Conservation (phyloP, 2,797 vertebrate genomes). For the Streptopelia turtur region DNA sequence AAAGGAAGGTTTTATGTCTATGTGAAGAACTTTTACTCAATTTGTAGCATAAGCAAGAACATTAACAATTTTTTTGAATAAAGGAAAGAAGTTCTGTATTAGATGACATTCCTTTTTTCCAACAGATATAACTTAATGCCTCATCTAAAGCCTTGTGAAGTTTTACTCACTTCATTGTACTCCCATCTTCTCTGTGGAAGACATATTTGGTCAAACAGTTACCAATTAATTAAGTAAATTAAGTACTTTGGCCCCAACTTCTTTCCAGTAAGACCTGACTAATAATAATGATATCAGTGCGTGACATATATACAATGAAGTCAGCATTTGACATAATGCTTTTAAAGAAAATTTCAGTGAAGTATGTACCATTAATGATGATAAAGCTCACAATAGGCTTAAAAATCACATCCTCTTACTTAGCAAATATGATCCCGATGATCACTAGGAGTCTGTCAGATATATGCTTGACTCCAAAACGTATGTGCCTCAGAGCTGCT, state of each 20-base stretch:
- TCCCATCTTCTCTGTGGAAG: conserved; percentile 33
- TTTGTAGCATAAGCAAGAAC: neutral
- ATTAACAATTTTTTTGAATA: neutral
- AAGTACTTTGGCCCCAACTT: conserved; percentile 41
- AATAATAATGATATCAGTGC: conserved; percentile 39
- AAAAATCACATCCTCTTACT: neutral
- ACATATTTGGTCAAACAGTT: conserved; percentile 46
- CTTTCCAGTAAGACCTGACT: conserved; percentile 48
- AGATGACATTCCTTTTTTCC: neutral
- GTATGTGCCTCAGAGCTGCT: neutral
- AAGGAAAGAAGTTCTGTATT: neutral
- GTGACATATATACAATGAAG: conserved; percentile 60
- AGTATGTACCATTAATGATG: conserved; percentile 9
- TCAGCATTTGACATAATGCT: conserved; percentile 42
- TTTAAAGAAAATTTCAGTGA: conserved; percentile 15
- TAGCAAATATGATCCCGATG: conserved; percentile 3
- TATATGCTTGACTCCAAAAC: neutral
- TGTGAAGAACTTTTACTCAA: neutral
- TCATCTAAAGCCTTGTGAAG: conserved; percentile 42
- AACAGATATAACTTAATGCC: conserved; percentile 9
- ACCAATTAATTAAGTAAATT: conserved; percentile 60
- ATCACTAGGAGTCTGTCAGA: neutral
- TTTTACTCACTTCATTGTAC: conserved; percentile 59
- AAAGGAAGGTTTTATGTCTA: neutral
- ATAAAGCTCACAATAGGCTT: neutral